Base-by-base conservation (phyloP, 2,888 invertebrate species). In the Diarsia dahlii region DNA sequence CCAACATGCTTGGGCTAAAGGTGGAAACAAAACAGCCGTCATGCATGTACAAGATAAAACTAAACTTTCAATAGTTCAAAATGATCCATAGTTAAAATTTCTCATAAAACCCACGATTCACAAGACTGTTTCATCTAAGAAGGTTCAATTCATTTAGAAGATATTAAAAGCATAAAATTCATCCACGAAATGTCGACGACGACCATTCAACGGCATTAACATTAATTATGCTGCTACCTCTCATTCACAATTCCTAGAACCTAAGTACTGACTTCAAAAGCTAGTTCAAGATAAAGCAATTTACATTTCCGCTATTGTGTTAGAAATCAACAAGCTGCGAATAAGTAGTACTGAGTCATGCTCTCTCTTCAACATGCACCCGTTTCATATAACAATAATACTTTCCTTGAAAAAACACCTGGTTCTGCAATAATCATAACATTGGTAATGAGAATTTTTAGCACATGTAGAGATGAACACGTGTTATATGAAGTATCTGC, bases 291-390 rank as follows among this genome's bases (percentile, higher is more conserved):
- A 71, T 75, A 66, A 52, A 83, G 52, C n/a, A 28, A 84, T 84
- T 72, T 75, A 63, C 69, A 86, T 81, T 73, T 86, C 82, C 82
- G 73, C 46, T 75, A 86, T 86, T 85, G 72, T 73, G 68, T 68
- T 84, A 86, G 54, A 81, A 73, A 83, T 72, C 80, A 73, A 84
- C 28, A 68, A 39, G 52, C 34, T n/a, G 39, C 46, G 54, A 70
- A 78, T 80, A 54, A 71, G 60, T 18, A 58, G 34, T 3, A 46
- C 78, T 86, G 87, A 85, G 69, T 85, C 84, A 81, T 39, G 50
- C 50, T 50, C 50, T 50, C 50, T 50, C 50, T 67, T 10, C 28
- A 50, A 72, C 54, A 52, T 65, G 64, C 64, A 76, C 74, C 73
- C 76, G 71, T 62, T 77, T 56, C 13, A 68, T 50, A 72, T 73